Conservation (phyloP, 2,888 invertebrate genomes). For the Drosophila meridiana region DNA sequence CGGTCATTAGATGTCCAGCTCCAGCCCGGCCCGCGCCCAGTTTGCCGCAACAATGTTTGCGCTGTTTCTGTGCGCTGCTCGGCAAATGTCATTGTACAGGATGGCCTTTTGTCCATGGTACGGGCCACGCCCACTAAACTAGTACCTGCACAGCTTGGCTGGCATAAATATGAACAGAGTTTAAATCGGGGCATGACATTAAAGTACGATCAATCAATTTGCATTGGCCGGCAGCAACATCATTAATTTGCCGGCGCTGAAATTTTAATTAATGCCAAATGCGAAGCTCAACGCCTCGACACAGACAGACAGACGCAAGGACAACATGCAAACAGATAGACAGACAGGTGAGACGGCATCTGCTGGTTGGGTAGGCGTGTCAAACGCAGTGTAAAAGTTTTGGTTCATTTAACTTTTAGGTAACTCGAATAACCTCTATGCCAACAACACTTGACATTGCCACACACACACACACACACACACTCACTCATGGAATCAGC, state of each 20-base stretch:
- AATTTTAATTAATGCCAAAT: conserved; percentile 66
- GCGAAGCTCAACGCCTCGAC: conserved; percentile 15
- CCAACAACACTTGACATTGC: conserved; percentile 56
- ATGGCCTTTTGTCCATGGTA: not conserved
- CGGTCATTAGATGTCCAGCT: conserved; percentile 67
- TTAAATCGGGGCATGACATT: conserved; percentile 50
- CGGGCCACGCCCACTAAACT: not conserved
- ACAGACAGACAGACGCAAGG: conserved; percentile 3
- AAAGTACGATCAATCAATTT: conserved; percentile 55
- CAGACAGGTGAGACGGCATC: not conserved
- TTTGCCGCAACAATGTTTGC: conserved; percentile 44
- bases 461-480: not conserved
- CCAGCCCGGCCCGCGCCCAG: not conserved
- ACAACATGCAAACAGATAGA: not conserved
- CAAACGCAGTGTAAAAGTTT: conserved; percentile 66
- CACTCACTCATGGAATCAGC: not conserved
- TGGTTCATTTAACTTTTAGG: conserved; percentile 65
- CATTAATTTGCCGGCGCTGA: conserved; percentile 61
- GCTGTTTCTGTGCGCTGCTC: conserved; percentile 21
- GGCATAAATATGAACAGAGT: conserved; percentile 30
- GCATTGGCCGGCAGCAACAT: conserved; percentile 45
- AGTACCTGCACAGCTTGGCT: not conserved
- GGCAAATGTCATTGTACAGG: conserved; percentile 19
- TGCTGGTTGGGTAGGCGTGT: conserved; percentile 37
- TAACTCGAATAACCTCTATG: conserved; percentile 36